These are phyloP conservation scores for Cheilinus undulatus DNA, from an alignment of 2,113 vertebrate genomes.

Conservation along the genomic window DNA sequence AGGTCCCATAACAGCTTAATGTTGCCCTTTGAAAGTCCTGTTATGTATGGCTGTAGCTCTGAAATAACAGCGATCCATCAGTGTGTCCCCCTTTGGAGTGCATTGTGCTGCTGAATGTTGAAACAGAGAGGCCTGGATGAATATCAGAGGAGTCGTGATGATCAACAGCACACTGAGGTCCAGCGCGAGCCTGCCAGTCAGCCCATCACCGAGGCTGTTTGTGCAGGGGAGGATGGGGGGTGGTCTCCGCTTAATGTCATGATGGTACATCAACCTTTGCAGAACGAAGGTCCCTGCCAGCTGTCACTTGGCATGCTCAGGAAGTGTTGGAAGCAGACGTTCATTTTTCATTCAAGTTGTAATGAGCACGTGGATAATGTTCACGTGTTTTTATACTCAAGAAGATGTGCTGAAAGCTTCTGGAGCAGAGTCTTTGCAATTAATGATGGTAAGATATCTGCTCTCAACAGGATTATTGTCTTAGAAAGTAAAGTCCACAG, in stretches of 20 bases:
- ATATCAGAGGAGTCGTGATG: slow-evolving; percentile 11
- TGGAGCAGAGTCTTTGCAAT: neutral
- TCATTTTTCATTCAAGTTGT: slow-evolving; percentile 19
- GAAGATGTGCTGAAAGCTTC: slow-evolving; percentile 3
- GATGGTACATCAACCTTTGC: slow-evolving; percentile 21
- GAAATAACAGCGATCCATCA: slow-evolving; percentile 5
- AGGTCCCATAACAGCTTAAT: neutral
- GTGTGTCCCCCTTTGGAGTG: neutral
- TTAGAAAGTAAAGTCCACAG: too few species aligned
- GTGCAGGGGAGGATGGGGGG: slow-evolving; percentile 6
- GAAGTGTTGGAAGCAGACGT: slow-evolving; percentile 8
- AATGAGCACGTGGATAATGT: neutral
- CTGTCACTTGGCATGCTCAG: slow-evolving; percentile 15
- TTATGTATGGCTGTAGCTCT: slow-evolving; percentile 7
- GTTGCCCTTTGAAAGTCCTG: neutral
- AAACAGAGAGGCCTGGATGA: neutral
- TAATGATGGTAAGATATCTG: neutral
- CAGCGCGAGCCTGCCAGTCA: slow-evolving; percentile 24
- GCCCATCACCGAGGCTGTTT: slow-evolving; percentile 6
- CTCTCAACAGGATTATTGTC: neutral
- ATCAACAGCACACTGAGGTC: slow-evolving; percentile 20
- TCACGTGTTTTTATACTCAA: neutral
- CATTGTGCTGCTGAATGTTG: neutral
- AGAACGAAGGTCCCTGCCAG: slow-evolving; percentile 2
- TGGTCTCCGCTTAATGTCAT: slow-evolving; percentile 16